These are phyloP conservation scores for Notospermus geniculatus DNA, from an alignment of 1,140 invertebrate genomes.

Conservation along the genomic window DNA sequence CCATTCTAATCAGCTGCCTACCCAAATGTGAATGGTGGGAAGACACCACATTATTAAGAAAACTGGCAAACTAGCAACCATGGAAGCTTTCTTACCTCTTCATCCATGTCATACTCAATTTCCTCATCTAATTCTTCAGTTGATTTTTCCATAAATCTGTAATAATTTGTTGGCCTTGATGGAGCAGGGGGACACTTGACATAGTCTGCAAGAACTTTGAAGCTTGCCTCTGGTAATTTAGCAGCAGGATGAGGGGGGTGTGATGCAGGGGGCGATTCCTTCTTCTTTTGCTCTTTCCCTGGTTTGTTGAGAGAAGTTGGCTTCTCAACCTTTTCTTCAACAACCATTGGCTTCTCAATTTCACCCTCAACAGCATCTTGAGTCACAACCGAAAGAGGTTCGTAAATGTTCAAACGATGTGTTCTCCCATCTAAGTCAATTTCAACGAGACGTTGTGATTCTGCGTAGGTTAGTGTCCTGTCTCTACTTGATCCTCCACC, in stretches of 20 bases:
- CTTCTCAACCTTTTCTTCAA: conserved; percentile 54
- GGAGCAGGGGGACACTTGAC: conserved; percentile 74
- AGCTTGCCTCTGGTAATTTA: conserved; percentile 77
- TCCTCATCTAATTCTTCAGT: conserved; percentile 90
- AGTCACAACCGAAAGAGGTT: conserved; percentile 57
- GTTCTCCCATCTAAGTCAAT: conserved; percentile 74
- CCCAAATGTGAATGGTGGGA: too few relatives aligned
- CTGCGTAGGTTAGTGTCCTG: conserved; percentile 67
- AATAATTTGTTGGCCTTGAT: conserved; percentile 74
- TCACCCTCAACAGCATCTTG: conserved; percentile 55
- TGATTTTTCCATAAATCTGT: conserved; percentile 89
- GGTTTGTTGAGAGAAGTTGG: conserved; percentile 34
- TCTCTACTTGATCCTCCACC: conserved; percentile 37
- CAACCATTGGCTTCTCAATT: conserved; percentile 50
- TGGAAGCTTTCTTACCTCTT: conserved; percentile 70
- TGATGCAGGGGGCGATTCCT: conserved; percentile 33
- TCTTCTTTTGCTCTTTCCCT: conserved; percentile 36
- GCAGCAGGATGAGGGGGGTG: conserved; percentile 26
- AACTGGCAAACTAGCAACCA: too few relatives aligned
- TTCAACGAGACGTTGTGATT: conserved; percentile 78
- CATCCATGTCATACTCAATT: conserved; percentile 97
- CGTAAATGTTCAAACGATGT: conserved; percentile 58
- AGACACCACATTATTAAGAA: too few relatives aligned
- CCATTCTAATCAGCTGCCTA: too few relatives aligned
- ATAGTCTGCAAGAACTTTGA: conserved; percentile 75